Percentiles rank a stretch among this genome's conserved stretches.
These are phyloP conservation scores for Diloba caeruleocephala DNA, from an alignment of 2,888 invertebrate species.

Conservation along the genomic window DNA sequence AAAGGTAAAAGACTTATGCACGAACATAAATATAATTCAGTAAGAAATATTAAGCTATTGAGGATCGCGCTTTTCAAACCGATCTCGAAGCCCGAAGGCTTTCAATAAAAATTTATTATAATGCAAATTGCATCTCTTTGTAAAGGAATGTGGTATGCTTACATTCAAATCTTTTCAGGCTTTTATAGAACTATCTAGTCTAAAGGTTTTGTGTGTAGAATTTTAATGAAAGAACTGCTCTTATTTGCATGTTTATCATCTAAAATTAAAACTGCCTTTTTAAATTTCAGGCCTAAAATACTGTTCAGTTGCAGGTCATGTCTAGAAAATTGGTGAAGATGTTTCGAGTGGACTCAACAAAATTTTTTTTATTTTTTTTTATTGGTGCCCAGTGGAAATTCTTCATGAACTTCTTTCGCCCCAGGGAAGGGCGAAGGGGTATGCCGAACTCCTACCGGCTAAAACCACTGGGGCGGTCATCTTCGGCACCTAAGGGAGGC, in stretches of 20 bases:
- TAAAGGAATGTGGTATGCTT: conserved; percentile 67
- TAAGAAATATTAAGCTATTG: conserved; percentile 56
- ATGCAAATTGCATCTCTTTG: conserved; percentile 85
- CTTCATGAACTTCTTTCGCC: no score
- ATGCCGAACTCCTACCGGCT: no score
- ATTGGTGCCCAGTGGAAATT: no score
- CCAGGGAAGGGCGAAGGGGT: no score
- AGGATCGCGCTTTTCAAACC: conserved; percentile 67
- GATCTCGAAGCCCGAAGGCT: conserved; percentile 63
- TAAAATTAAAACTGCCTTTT: conserved; percentile 1
- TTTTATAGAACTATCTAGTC: conserved; percentile 52
- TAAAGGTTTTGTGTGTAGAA: conserved; percentile 38
- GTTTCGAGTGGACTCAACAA: no score
- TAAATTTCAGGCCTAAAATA: background rate
- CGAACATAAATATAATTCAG: conserved; percentile 44
- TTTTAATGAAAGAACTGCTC: conserved; percentile 35
- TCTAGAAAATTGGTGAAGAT: no score
- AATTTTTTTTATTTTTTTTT: no score
- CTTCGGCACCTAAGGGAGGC: no score
- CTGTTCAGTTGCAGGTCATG: background rate
- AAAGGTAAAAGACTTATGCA: conserved; percentile 23
- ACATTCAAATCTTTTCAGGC: conserved; percentile 70
- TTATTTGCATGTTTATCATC: conserved; percentile 18
- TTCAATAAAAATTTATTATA: conserved; percentile 84
- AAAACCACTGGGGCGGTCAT: no score